Conservation (phyloP, 2,888 invertebrate genomes). For the Myopa testacea region DNA sequence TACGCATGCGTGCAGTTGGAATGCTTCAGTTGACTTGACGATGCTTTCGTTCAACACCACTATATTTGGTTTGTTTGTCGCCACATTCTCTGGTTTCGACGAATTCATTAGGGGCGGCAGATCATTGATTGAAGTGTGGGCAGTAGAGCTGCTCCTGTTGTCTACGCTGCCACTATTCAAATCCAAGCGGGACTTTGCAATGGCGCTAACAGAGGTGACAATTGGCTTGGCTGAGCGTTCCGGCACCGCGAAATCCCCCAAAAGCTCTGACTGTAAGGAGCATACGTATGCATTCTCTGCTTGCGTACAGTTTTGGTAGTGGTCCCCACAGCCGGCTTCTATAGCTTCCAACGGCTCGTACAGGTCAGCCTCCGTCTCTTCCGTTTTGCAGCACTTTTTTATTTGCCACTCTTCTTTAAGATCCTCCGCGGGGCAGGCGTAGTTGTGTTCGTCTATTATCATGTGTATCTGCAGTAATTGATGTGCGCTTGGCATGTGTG, state of each 20-base stretch:
- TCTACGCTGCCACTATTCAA: slow-evolving; percentile 8
- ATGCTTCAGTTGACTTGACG: slow-evolving; percentile 62
- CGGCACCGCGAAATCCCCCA: slow-evolving; percentile 13
- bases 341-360: slow-evolving; percentile 44
- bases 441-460: slow-evolving; percentile 64
- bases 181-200: slow-evolving; percentile 51
- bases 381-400: slow-evolving; percentile 60
- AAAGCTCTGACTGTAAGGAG: too few relatives aligned
- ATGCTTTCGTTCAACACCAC: slow-evolving; percentile 67
- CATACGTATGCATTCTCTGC: background rate
- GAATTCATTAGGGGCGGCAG: slow-evolving; percentile 31
- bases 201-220: slow-evolving; percentile 62
- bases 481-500: slow-evolving; percentile 46
- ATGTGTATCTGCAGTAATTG: slow-evolving; percentile 59
- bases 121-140: slow-evolving; percentile 48
- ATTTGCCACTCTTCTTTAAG: slow-evolving; percentile 62
- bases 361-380: slow-evolving; percentile 57
- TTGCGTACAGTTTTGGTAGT: slow-evolving; percentile 11
- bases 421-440: slow-evolving; percentile 57
- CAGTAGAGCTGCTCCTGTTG: slow-evolving; percentile 14
- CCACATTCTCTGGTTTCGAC: background rate
- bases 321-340: slow-evolving; percentile 20
- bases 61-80: slow-evolving; percentile 60
- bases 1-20: slow-evolving; percentile 61
- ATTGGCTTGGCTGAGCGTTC: slow-evolving; percentile 58